Evolutionary conservation across 35 echinoderm and acorn worm species (phyloP).

Genomic region (Apostichopus parvimensis): DNA sequence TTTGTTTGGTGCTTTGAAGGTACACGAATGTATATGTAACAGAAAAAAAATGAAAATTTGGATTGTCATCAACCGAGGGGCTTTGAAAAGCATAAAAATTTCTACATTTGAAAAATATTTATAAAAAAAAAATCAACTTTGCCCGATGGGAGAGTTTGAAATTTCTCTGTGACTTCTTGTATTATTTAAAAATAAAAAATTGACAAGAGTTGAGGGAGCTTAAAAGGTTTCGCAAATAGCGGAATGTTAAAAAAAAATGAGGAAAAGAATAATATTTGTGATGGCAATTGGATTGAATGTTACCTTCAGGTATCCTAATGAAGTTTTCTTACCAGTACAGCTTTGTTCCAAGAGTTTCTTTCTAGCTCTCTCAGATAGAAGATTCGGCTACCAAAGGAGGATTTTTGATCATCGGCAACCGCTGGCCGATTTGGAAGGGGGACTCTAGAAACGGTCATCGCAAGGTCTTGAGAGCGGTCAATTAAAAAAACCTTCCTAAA

Average conservation of each 20-base stretch:
- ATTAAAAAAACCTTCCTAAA: background rate
- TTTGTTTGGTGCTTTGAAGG: conserved; percentile 14
- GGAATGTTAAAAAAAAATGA: background rate
- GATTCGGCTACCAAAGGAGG: conserved; percentile 50
- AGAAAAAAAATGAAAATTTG: background rate
- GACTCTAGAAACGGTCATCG: background rate
- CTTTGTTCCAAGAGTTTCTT: conserved; percentile 46
- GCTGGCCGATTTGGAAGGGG: conserved; percentile 29
- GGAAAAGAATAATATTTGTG: background rate
- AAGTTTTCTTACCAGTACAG: conserved; percentile 56
- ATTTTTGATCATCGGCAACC: conserved; percentile 50
- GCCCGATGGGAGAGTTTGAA: too few species aligned
- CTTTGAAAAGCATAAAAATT: too few species aligned
- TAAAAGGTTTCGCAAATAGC: background rate
- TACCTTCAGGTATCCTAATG: conserved; percentile 22
- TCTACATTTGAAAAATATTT: too few species aligned
- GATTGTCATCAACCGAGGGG: background rate
- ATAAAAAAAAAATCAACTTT: background rate
- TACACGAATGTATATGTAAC: background rate
- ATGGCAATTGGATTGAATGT: background rate
- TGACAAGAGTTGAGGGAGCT: background rate
- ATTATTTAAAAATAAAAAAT: background rate
- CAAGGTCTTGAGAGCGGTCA: background rate
- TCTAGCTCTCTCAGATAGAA: conserved; percentile 44
- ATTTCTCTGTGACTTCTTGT: too few species aligned